Conservation (phyloP, 2,113 vertebrate genomes). For the Pseudorectes ferrugineus region DNA sequence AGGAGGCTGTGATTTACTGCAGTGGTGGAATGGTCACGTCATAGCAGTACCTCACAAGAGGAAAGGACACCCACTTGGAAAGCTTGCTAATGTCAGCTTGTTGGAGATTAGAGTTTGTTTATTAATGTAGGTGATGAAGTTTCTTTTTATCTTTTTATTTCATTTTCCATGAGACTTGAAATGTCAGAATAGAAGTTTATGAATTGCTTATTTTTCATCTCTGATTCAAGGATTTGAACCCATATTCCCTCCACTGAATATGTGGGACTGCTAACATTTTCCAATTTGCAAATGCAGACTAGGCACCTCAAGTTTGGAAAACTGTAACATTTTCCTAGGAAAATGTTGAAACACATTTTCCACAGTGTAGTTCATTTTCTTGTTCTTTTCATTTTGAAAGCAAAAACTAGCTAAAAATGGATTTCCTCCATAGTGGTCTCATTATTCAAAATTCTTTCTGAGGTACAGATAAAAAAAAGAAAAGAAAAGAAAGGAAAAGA, state of each 20-base stretch:
- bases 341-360: not conserved
- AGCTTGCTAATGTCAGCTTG: not conserved
- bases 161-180: not conserved
- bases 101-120: not conserved
- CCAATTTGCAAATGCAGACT: not conserved
- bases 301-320: not conserved
- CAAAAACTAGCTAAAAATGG: not conserved
- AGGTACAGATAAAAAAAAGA: not conserved
- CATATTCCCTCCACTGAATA: not conserved
- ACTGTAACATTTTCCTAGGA: not conserved
- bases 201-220: not conserved
- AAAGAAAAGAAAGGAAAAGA: no score
- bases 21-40: rapidly evolving
- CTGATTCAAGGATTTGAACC: not conserved
- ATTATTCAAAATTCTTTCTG: not conserved
- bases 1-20: not conserved
- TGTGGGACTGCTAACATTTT: not conserved
- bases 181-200: not conserved
- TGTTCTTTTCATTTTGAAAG: not conserved
- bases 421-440: not conserved
- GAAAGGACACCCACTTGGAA: not conserved
- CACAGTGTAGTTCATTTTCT: not conserved
- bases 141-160: not conserved
- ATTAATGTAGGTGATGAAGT: not conserved
- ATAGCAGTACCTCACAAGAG: not conserved